Percentiles rank a stretch among this genome's conserved stretches.
Evolutionary conservation across 2,113 vertebrate genomes (phyloP).

Genomic region (Phaethon lepturus): DNA sequence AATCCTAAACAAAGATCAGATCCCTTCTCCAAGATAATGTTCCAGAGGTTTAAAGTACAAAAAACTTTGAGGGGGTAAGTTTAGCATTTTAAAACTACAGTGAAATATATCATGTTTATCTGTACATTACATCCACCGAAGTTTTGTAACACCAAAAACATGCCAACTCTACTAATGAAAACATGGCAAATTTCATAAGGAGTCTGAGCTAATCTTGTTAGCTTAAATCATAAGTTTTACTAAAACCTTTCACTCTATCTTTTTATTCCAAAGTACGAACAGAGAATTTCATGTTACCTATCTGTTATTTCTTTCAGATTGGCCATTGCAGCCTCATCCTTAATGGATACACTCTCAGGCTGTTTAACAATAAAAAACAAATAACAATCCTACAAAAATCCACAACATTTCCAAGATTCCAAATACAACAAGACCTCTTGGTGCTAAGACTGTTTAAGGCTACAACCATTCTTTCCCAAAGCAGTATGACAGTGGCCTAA

Average conservation of each 20-base stretch:
- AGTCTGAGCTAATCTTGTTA: background rate
- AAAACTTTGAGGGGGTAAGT: background rate
- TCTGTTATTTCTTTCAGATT: background rate
- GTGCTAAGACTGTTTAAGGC: background rate
- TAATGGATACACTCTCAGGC: background rate
- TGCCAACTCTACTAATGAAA: background rate
- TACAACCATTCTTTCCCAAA: background rate
- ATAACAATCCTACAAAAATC: background rate
- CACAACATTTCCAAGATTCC: background rate
- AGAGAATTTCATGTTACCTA: background rate
- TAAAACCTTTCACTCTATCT: background rate
- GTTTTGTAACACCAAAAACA: no score
- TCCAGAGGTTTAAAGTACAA: background rate
- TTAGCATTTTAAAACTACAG: background rate
- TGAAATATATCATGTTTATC: background rate
- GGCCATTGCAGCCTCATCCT: background rate
- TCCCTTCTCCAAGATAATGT: background rate
- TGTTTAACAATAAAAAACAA: background rate
- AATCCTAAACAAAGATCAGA: background rate
- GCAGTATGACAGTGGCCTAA: background rate
- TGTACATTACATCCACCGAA: background rate
- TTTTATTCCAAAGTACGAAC: background rate
- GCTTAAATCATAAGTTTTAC: fast-evolving
- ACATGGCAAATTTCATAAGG: background rate
- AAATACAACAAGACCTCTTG: background rate